Evolutionary conservation across 2,888 invertebrate species (phyloP).

Genomic region (Pyrrhosoma nymphula): DNA sequence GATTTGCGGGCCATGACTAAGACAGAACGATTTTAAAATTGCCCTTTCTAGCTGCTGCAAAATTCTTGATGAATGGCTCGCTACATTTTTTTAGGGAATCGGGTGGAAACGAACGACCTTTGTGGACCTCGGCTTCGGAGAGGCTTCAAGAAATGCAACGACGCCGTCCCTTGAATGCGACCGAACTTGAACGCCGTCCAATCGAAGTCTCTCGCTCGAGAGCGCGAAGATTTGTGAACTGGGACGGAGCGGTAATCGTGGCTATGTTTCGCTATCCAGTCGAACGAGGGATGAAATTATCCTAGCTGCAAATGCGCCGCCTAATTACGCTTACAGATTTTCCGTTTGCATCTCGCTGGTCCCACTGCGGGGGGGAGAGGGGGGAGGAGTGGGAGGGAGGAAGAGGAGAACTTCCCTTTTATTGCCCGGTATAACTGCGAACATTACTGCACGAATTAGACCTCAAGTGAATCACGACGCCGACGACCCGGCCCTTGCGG

Average conservation of each 20-base stretch:
- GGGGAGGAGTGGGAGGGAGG: not conserved
- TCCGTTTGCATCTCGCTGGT: not conserved
- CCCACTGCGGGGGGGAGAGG: not conserved
- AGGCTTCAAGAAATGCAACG: not conserved
- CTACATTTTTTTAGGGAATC: not conserved
- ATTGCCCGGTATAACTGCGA: not conserved
- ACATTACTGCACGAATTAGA: conserved; percentile 1
- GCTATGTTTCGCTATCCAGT: not conserved
- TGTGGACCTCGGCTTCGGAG: not conserved
- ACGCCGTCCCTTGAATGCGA: not conserved
- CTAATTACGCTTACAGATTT: not conserved
- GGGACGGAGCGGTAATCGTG: not conserved
- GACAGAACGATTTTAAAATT: too few relatives aligned
- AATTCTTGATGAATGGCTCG: too few relatives aligned
- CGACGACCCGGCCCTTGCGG: conserved; percentile 22
- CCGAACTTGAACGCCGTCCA: not conserved
- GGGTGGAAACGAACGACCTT: not conserved
- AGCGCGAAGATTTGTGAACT: not conserved
- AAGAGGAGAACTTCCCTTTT: not conserved
- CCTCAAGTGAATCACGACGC: not conserved
- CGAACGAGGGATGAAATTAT: not conserved
- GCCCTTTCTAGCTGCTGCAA: too few relatives aligned
- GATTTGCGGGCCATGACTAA: too few relatives aligned
- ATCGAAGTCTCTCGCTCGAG: not conserved
- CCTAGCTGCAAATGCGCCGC: not conserved